These are phyloP conservation scores for Girardinus metallicus DNA, from an alignment of 2,797 vertebrate species.

Conservation along the genomic window DNA sequence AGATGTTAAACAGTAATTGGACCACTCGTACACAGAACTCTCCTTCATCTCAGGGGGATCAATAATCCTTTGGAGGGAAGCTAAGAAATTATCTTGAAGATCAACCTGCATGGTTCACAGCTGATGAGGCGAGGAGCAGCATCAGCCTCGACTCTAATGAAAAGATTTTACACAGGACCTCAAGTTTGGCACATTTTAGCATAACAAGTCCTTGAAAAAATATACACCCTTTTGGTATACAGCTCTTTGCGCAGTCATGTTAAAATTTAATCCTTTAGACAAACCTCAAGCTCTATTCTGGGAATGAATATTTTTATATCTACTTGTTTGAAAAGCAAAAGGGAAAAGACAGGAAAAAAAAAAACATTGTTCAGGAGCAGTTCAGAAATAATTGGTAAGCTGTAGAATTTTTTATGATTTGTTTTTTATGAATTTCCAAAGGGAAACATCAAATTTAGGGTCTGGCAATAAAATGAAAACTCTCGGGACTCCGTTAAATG, in stretches of 20 bases:
- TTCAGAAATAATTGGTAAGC: conserved; percentile 48
- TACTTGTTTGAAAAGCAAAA: conserved; percentile 29
- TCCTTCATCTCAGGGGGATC: conserved; percentile 74
- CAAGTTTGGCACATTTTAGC: conserved; percentile 61
- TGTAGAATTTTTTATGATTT: conserved; percentile 53
- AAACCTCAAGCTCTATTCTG: conserved; percentile 38
- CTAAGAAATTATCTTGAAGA: conserved; percentile 70
- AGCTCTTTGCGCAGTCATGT: conserved; percentile 65
- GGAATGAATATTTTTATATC: conserved; percentile 51
- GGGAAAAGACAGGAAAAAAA: neutral
- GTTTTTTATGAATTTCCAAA: conserved; percentile 63
- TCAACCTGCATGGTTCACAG: conserved; percentile 59
- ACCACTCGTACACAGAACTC: conserved; percentile 49
- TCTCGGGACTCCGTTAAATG: conserved; percentile 37
- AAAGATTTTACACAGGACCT: conserved; percentile 59
- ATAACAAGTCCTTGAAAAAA: conserved; percentile 62
- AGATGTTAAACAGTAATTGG: conserved; percentile 67
- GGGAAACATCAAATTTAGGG: conserved; percentile 54
- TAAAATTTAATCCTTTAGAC: conserved; percentile 66
- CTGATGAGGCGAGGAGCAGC: conserved; percentile 44
- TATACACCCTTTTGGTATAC: conserved; percentile 37
- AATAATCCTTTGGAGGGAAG: conserved; percentile 70
- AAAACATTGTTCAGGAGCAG: conserved; percentile 35
- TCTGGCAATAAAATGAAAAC: conserved; percentile 39
- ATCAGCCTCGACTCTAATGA: conserved; percentile 69